A percentile compares a stretch with the other conserved stretches of the same genome.
These are phyloP conservation scores for Tinea semifulvella DNA, from an alignment of 2,888 invertebrate species.

Conservation along the genomic window DNA sequence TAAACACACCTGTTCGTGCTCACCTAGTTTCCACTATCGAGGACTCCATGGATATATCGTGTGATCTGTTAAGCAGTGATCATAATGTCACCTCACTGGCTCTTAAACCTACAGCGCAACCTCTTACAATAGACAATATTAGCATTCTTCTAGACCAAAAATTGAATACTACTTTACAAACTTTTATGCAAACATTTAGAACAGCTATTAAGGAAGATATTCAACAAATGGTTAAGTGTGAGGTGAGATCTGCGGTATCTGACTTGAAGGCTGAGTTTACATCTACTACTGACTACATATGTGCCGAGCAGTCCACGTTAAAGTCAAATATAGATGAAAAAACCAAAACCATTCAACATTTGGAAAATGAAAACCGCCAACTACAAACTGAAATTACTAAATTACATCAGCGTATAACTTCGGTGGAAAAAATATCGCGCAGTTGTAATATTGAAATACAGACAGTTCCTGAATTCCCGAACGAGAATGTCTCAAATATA, in stretches of 20 bases:
- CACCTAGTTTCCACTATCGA: neutral
- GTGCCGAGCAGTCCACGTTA: neutral
- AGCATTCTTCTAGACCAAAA: neutral
- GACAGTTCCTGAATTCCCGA: conserved; percentile 15
- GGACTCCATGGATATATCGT: conserved; percentile 1
- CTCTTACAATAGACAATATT: neutral
- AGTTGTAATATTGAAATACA: conserved; percentile 18
- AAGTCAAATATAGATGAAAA: conserved; percentile 12
- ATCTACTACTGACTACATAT: neutral
- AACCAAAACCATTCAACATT: conserved; percentile 3
- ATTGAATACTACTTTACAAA: neutral
- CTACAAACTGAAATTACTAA: conserved; percentile 8
- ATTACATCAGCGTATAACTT: conserved; percentile 9
- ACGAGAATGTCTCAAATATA: conserved; percentile 12
- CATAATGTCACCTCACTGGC: neutral
- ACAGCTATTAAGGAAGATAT: neutral
- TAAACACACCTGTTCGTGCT: neutral
- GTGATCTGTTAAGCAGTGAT: neutral
- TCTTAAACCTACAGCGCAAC: neutral
- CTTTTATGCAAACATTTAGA: neutral
- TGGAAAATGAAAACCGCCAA: conserved; percentile 8
- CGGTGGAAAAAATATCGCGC: conserved; percentile 17
- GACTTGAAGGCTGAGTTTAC: too few species aligned
- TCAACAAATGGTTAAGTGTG: neutral
- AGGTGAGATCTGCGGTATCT: neutral